Evolutionary conservation across 1,140 invertebrate species (phyloP).

Genomic region (Dinoponera quadriceps): DNA sequence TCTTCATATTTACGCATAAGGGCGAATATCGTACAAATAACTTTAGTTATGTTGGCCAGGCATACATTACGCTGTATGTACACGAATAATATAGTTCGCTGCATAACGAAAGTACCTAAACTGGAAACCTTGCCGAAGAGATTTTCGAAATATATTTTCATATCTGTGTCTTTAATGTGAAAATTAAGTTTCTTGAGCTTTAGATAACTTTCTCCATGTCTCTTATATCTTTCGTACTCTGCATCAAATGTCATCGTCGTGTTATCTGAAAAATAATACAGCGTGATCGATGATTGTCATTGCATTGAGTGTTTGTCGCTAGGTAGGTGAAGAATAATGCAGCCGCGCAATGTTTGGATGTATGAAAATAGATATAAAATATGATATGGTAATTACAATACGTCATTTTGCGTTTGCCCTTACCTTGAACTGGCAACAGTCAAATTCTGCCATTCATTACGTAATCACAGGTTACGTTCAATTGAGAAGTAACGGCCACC

Average conservation of each 20-base stretch:
- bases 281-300: background rate
- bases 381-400: slow-evolving; percentile 85
- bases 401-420: slow-evolving; percentile 90
- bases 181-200: slow-evolving; percentile 86
- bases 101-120: slow-evolving; percentile 79
- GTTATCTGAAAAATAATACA: slow-evolving; percentile 84
- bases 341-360: background rate
- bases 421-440: slow-evolving; percentile 89
- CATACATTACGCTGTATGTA: too few species aligned
- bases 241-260: slow-evolving; percentile 87
- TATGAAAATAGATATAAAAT: too few species aligned
- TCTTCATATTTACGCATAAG: too few species aligned
- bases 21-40: too few species aligned
- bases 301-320: slow-evolving; percentile 4
- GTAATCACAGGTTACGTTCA: slow-evolving; percentile 89
- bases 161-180: slow-evolving; percentile 85
- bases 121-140: slow-evolving; percentile 87
- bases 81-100: too few species aligned
- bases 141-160: slow-evolving; percentile 87
- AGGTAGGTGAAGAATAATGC: background rate
- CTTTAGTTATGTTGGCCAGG: too few species aligned
- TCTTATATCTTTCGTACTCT: slow-evolving; percentile 86
- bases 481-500: slow-evolving; percentile 78
- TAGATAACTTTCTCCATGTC: slow-evolving; percentile 87
- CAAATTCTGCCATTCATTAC: slow-evolving; percentile 89